Conservation (phyloP, 2,797 vertebrate genomes). For the Argentina silus region DNA sequence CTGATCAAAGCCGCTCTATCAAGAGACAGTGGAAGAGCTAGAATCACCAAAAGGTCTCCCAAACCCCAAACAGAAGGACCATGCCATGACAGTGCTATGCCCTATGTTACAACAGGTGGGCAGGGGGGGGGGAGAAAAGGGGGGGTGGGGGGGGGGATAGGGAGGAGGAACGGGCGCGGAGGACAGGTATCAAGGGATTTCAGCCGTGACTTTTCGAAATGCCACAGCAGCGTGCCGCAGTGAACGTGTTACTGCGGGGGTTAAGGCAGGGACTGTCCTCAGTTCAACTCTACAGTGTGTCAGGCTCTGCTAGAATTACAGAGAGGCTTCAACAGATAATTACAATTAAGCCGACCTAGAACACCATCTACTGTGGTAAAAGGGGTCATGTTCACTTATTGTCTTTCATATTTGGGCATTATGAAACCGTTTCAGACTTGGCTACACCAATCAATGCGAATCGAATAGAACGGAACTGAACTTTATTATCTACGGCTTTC, state of each 20-base stretch:
- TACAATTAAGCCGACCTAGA: constrained; percentile 59
- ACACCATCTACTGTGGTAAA: constrained; percentile 66
- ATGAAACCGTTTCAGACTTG: too few species aligned
- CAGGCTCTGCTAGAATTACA: constrained; percentile 68
- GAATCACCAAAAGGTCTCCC: neutral
- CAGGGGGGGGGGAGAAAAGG: constrained; percentile 35
- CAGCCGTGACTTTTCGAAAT: constrained; percentile 63
- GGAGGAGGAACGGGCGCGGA: neutral
- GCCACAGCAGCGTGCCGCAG: constrained; percentile 66
- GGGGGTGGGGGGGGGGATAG: constrained; percentile 20
- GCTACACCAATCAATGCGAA: too few species aligned
- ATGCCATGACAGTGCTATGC: neutral
- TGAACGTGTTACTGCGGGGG: constrained; percentile 31
- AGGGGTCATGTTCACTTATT: too few species aligned
- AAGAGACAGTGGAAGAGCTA: neutral
- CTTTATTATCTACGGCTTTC: too few species aligned
- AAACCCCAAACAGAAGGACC: constrained; percentile 19
- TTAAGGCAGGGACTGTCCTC: constrained; percentile 33
- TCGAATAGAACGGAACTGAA: too few species aligned
- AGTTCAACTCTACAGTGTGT: constrained; percentile 69
- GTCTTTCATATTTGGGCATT: too few species aligned
- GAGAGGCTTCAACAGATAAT: constrained; percentile 61
- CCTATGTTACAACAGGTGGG: constrained; percentile 35
- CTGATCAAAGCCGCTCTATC: constrained; percentile 1
- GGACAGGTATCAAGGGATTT: constrained; percentile 58